Conservation (phyloP, 1,140 invertebrate genomes). For the Leptinotarsa lineolata region DNA sequence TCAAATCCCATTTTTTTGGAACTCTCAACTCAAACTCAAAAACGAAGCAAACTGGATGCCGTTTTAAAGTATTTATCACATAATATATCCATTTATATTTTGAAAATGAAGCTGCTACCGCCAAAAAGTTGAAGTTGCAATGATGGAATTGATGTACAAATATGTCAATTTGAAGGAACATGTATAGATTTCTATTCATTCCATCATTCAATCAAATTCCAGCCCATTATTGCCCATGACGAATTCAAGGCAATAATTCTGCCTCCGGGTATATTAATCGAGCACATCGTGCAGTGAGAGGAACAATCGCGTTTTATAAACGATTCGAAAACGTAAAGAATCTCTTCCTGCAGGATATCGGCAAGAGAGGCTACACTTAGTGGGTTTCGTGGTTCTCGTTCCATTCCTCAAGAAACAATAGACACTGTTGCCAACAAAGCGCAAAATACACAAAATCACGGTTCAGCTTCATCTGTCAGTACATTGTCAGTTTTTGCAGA, state of each 20-base stretch:
- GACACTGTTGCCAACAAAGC: background rate
- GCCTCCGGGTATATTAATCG: background rate
- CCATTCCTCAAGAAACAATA: constrained; percentile 13
- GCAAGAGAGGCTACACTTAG: constrained; percentile 15
- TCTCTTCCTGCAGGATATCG: constrained; percentile 23
- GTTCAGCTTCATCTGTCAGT: too few species aligned
- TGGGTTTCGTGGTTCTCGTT: constrained; percentile 14
- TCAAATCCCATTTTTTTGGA: too few species aligned
- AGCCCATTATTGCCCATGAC: background rate
- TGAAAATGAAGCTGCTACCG: too few species aligned
- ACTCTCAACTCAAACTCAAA: too few species aligned
- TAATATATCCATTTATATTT: too few species aligned
- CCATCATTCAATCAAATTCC: background rate
- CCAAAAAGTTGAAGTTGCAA: too few species aligned
- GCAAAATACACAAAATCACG: too few species aligned
- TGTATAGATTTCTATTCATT: background rate
- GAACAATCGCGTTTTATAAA: constrained; percentile 21
- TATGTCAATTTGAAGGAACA: too few species aligned
- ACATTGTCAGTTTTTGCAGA: too few species aligned
- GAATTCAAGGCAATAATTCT: background rate
- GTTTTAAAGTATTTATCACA: too few species aligned
- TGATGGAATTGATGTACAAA: too few species aligned
- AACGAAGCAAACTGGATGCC: too few species aligned
- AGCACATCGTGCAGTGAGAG: constrained; percentile 19
- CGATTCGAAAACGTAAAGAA: constrained; percentile 15